phyloP scores from a whole-genome alignment of 2,888 invertebrate species.

The Pantelozetes paolii region DNA sequence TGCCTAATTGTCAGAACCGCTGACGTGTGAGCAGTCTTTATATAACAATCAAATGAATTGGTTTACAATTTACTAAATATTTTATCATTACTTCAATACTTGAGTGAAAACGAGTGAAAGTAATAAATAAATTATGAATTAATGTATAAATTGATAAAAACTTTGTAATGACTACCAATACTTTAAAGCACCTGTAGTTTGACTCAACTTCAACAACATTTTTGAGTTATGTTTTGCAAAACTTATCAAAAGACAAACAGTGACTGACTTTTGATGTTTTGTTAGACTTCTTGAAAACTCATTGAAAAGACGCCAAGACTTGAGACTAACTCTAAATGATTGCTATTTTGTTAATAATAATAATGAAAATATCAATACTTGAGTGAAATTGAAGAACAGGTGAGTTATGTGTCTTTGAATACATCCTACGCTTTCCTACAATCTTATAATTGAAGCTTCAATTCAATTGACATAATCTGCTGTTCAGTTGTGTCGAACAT shows the following conservation, averaged over 20 bases:
- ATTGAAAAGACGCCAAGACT: constrained; percentile 9
- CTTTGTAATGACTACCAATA: not conserved
- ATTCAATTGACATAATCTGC: constrained; percentile 12
- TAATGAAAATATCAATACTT: not conserved
- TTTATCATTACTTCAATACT: not conserved
- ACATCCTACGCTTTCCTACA: constrained; percentile 7
- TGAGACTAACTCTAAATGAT: not conserved
- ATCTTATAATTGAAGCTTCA: not conserved
- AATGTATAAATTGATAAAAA: not conserved
- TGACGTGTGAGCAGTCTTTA: not conserved
- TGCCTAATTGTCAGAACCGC: constrained; percentile 4
- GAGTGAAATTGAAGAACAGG: constrained; percentile 12
- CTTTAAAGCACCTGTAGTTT: not conserved
- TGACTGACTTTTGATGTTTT: not conserved
- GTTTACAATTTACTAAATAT: constrained; percentile 13
- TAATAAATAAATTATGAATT: not conserved
- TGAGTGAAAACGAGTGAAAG: not conserved
- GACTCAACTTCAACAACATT: not conserved
- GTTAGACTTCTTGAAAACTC: constrained; percentile 5
- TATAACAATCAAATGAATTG: constrained; percentile 8
- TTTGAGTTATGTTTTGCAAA: constrained; percentile 1
- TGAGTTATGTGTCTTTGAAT: not conserved
- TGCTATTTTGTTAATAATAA: not conserved
- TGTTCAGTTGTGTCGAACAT: not conserved
- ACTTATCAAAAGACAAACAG: constrained; percentile 20